A percentile compares a stretch with the other conserved stretches of the same genome.
Evolutionary conservation across 2,888 invertebrate genomes (phyloP).

Genomic region (Helicoverpa assulta): DNA sequence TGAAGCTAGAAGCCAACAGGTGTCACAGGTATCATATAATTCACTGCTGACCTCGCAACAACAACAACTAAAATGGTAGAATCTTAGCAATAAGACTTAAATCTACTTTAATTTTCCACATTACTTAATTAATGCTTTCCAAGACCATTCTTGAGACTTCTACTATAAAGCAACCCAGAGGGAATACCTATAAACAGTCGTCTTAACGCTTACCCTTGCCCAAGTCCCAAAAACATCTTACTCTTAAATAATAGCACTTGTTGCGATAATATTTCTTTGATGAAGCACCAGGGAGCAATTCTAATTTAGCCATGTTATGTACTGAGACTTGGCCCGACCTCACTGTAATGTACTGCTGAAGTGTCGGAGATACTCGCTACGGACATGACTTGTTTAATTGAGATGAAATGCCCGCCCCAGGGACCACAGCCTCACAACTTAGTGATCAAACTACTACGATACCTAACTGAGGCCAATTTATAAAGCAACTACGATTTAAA

Average conservation of each 20-base stretch:
- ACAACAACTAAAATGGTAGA: not conserved
- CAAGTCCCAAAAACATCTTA: conserved; percentile 52
- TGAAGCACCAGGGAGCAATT: conserved; percentile 69
- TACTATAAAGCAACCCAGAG: conserved; percentile 23
- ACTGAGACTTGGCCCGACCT: conserved; percentile 43
- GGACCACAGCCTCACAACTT: conserved; percentile 65
- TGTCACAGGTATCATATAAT: not conserved
- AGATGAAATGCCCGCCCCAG: conserved; percentile 77
- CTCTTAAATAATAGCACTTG: conserved; percentile 57
- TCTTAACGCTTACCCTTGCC: conserved; percentile 45
- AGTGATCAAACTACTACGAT: conserved; percentile 74
- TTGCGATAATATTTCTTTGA: conserved; percentile 66
- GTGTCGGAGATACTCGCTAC: conserved; percentile 49
- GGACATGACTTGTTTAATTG: conserved; percentile 76
- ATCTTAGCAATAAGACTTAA: not conserved
- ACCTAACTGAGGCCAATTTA: conserved; percentile 63
- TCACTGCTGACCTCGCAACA: not conserved
- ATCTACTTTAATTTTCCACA: not conserved
- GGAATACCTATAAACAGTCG: conserved; percentile 39
- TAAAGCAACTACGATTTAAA: conserved; percentile 65
- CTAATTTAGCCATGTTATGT: conserved; percentile 64
- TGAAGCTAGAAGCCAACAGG: not conserved
- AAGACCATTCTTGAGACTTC: conserved; percentile 29
- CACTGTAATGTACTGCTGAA: conserved; percentile 57
- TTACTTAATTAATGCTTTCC: not conserved